phyloP scores from a whole-genome alignment of 2,888 invertebrate species.

The Yponomeuta cagnagella region DNA sequence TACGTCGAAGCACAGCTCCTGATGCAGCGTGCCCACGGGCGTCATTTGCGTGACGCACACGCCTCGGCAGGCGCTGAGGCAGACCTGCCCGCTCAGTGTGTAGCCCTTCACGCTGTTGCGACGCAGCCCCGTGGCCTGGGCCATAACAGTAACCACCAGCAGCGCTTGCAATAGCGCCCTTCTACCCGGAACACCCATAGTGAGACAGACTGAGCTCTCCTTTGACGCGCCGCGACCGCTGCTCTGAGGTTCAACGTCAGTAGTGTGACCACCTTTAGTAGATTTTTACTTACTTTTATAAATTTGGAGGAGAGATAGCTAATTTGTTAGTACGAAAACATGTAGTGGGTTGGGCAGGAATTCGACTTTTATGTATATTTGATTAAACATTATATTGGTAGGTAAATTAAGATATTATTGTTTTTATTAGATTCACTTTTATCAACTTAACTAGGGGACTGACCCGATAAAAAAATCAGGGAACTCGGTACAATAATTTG shows the following conservation, averaged over 20 bases:
- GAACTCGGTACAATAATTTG: no score
- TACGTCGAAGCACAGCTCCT: neutral
- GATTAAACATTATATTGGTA: no score
- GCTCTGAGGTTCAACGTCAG: neutral
- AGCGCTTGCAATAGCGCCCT: neutral
- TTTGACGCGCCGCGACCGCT: neutral
- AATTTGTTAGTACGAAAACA: no score
- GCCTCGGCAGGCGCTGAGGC: neutral
- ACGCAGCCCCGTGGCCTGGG: neutral
- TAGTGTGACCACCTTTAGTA: no score
- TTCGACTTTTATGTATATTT: no score
- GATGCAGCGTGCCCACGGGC: neutral
- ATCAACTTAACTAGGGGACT: no score
- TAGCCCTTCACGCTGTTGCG: neutral
- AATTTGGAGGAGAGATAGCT: no score
- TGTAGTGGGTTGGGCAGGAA: no score
- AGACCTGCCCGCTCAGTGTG: neutral
- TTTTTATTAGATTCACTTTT: no score
- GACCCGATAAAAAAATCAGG: no score
- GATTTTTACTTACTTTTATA: no score
- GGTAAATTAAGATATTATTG: no score
- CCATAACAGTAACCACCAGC: neutral
- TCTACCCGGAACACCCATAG: neutral
- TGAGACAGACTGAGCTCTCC: neutral
- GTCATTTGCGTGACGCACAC: neutral